Base-by-base conservation (phyloP, 2,797 vertebrate genomes). In the Schizopygopsis malacanthus region DNA sequence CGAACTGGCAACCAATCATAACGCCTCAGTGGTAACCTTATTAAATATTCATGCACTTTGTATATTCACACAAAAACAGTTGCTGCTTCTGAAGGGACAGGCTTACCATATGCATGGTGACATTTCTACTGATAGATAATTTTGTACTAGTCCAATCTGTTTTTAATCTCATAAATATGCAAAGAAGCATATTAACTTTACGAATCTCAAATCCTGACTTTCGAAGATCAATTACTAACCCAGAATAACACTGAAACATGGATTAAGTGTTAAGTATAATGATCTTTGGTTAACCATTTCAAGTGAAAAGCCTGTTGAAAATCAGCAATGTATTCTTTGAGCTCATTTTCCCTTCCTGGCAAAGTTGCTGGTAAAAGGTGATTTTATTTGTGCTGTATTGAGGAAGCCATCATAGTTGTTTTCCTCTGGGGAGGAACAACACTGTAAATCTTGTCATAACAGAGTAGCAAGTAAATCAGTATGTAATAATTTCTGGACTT, bases 371-470 rank as follows among this genome's bases (percentile, higher is more conserved):
- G 59, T 75, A 47, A 28, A 56, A 11, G 11, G 16, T 45, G n/a
- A 52, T 70, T 56, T 37, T 78, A 45, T 70, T 54, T 70, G 65
- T 59, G 47, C 33, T n/a, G 16, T 61, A 47, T 28, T 77, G 20
- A 71, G 47, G 41, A 76, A 54, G 39, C 45, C 20, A 65, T 80
- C 65, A 75, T 73, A 69, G 43, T 16, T 56, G 37, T 65, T 54
- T 20, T 54, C 67, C 76, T 65, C 22, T 75, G 43, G 45, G 69
- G 82, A 67, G 45, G 9, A 84, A 76, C 70, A 81, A 52, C 18
- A 83, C 7, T 41, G 25, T 59, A 70, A 84, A 77, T 81, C 83
- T 61, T 72, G 79, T 85, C 73, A 85, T 52, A 82, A 79, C 79
- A 65, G 56, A 37, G 75, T 22, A 52, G 39, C n/a, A 43, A 61